A percentile compares a stretch with the other conserved stretches of the same genome.
These are phyloP conservation scores for Meteorus cinctellus DNA, from an alignment of 2,888 invertebrate genomes.

Conservation along the genomic window DNA sequence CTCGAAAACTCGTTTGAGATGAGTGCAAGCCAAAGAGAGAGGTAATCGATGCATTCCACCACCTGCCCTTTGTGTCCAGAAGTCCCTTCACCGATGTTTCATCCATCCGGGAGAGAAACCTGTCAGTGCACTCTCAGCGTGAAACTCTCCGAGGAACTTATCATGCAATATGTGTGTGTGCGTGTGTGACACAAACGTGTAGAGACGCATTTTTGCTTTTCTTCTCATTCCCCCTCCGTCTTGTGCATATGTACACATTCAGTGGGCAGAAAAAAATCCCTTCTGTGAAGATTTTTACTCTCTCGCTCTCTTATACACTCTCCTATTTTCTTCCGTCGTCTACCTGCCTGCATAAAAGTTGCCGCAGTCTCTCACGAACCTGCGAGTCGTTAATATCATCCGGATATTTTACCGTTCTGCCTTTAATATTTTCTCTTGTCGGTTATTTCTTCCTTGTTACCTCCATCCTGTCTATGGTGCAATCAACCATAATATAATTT, in stretches of 20 bases:
- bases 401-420: conserved; percentile 7
- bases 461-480: background rate
- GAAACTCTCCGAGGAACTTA: background rate
- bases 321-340: background rate
- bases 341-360: conserved; percentile 32
- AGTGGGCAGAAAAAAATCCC: conserved; percentile 7
- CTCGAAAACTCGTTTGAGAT: conserved; percentile 26
- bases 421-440: conserved; percentile 5
- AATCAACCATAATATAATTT: background rate
- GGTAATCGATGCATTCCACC: conserved; percentile 67
- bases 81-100: conserved; percentile 23
- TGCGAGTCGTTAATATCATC: conserved; percentile 22
- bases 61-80: conserved; percentile 63
- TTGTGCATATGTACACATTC: background rate
- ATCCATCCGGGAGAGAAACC: conserved; percentile 36
- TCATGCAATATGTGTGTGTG: conserved; percentile 7
- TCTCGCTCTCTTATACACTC: conserved; percentile 18
- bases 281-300: background rate
- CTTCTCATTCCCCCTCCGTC: background rate
- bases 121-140: conserved; percentile 36
- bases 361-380: conserved; percentile 34
- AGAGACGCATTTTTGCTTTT: background rate
- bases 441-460: conserved; percentile 3
- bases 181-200: conserved; percentile 1
- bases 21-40: conserved; percentile 13